A percentile compares a stretch with the other conserved stretches of the same genome.
Evolutionary conservation across 2,797 vertebrate genomes (phyloP).

Genomic region (Dipus sagitta): DNA sequence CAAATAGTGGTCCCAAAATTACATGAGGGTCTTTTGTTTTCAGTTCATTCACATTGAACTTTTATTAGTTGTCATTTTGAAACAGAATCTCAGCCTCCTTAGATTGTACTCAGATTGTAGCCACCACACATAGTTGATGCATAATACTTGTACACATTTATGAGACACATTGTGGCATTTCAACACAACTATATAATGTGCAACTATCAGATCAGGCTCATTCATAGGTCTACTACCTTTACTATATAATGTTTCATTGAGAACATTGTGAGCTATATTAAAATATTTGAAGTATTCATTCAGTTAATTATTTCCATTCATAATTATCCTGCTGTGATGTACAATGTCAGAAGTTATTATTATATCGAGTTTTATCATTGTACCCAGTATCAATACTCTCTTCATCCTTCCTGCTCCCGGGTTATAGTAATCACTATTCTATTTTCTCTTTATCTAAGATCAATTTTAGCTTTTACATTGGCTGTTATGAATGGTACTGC

Average conservation of each 20-base stretch:
- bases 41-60: background rate
- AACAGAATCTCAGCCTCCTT: background rate
- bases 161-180: background rate
- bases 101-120: background rate
- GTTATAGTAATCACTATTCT: background rate
- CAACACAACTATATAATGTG: background rate
- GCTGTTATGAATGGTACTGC: background rate
- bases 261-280: background rate
- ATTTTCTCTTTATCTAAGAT: background rate
- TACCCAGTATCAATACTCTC: background rate
- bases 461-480: background rate
- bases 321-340: background rate
- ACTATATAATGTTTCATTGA: background rate
- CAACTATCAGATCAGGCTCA: background rate
- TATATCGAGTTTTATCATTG: background rate
- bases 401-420: background rate
- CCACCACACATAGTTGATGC: background rate
- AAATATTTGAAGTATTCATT: background rate
- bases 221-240: background rate
- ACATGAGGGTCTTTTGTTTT: background rate
- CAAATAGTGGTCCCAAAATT: background rate
- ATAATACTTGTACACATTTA: background rate
- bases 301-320: background rate
- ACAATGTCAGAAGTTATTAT: background rate
- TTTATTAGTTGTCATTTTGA: background rate